Evolutionary conservation across 2,113 vertebrate species (phyloP).

Genomic region (Rattus norvegicus): GRCr8 NC_086039.1:63808001-63808500

Average conservation of each 20-base stretch:
- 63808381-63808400: background rate
- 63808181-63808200: background rate
- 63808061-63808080: background rate
- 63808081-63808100: background rate
- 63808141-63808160: background rate
- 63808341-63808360: background rate
- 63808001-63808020: background rate
- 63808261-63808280: background rate
- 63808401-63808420: background rate
- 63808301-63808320: background rate
- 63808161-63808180: background rate
- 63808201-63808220: background rate
- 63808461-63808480: no score
- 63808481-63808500: no score
- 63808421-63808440: no score
- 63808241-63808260: background rate
- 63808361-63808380: background rate
- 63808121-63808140: background rate
- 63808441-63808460: no score
- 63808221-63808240: background rate
- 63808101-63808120: background rate
- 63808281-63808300: no score
- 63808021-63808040: background rate
- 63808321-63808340: background rate
- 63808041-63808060: background rate